Base-by-base conservation (phyloP, 2,797 vertebrate genomes). In the Sebastes aleutianus region DNA sequence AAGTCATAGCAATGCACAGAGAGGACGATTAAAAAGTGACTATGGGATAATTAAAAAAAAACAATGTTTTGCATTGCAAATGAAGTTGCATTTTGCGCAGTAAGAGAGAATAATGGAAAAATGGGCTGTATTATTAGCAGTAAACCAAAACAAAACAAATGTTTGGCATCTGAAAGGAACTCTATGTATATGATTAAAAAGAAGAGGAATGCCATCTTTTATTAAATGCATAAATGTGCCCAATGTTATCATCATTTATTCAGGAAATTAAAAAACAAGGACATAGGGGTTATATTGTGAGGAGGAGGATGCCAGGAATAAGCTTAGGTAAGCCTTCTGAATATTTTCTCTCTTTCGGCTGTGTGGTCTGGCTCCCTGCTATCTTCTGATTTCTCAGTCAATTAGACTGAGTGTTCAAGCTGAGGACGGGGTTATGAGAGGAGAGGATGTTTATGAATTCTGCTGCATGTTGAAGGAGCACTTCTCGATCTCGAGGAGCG, bases 361-460 rank as follows among this genome's bases (percentile, higher is more conserved):
- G 36, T 32, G 56, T 58, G 34, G 16, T 84, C 74, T 70, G 80
- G 74, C 82, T 70, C 74, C 76, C 88, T 79, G 83, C 85, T 86
- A 74, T 83, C 74, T 74, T 78, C 53, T 75, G 70, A 88, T 86
- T 85, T 88, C 80, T 76, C 50, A 78, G 82, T 89, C 79, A 88
- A 86, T 92, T 89, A 87, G 61, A 36, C 57, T 56, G 58, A 90
- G 83, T 77, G 92, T 88, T 92, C 70, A 34, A 74, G 82, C 76
- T 70, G 82, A 70, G 74, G 58, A 76, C 32, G 59, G 14, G 69
- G 58, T 43, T 73, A 75, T 22, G 73, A 71, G 83, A 47, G 57
- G 73, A 84, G 57, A 56, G 67, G 70, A 69, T 85, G 54, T 75
- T 79, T 82, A 79, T 73, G 76, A 58, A 70, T 84, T 78, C 75